Conservation (phyloP, 2,113 vertebrate species). For the Amphiprion percula region DNA sequence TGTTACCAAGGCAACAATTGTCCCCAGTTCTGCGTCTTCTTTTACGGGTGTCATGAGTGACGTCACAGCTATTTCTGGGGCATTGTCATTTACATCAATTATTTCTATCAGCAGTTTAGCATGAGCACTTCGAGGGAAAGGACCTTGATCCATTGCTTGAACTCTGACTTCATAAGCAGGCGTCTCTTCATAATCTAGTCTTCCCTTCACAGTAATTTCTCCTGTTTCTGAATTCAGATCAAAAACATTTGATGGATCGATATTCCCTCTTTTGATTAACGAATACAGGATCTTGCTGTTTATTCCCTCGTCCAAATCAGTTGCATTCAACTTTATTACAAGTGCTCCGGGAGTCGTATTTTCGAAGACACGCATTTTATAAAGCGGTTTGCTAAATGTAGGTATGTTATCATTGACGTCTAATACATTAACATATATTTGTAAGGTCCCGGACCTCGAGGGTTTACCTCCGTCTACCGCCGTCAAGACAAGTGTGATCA, state of each 20-base stretch:
- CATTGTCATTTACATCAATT: constrained; percentile 90
- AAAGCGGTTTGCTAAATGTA: constrained; percentile 66
- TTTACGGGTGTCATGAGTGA: constrained; percentile 86
- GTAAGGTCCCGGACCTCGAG: constrained; percentile 52
- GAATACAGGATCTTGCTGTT: constrained; percentile 74
- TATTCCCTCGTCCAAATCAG: constrained; percentile 81
- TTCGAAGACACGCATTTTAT: constrained; percentile 73
- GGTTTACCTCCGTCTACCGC: constrained; percentile 81
- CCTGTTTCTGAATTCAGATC: constrained; percentile 83
- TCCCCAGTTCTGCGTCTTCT: constrained; percentile 85
- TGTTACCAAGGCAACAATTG: constrained; percentile 87
- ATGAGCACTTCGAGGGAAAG: constrained; percentile 64
- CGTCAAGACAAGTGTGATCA: constrained; percentile 65
- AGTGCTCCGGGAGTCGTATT: constrained; percentile 36
- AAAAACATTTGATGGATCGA: constrained; percentile 80
- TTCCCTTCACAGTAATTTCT: constrained; percentile 82
- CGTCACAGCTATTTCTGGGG: constrained; percentile 87
- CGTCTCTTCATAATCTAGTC: constrained; percentile 84
- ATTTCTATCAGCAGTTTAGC: constrained; percentile 89
- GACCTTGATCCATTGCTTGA: constrained; percentile 73
- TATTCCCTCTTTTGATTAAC: constrained; percentile 82
- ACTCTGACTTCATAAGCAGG: constrained; percentile 77
- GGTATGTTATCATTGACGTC: constrained; percentile 81
- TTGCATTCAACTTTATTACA: constrained; percentile 72
- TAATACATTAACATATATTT: constrained; percentile 66